These are phyloP conservation scores for Lordiphosa collinella DNA, from an alignment of 1,140 invertebrate genomes.

Conservation along the genomic window DNA sequence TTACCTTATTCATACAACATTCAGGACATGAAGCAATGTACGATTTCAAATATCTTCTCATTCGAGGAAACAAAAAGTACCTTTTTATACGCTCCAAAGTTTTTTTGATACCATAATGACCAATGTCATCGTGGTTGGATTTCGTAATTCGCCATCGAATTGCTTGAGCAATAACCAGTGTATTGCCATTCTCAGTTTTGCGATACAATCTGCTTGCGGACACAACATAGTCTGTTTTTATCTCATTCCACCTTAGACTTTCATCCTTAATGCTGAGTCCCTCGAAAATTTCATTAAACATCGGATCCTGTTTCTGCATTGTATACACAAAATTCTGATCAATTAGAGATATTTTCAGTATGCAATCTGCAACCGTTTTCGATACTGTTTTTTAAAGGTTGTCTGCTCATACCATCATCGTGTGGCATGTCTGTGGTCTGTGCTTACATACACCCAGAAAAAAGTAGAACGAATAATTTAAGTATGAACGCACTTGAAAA, in stretches of 20 bases:
- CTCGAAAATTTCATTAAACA: not conserved
- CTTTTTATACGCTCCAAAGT: no score
- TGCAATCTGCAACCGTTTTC: not conserved
- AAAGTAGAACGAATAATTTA: no score
- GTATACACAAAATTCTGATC: not conserved
- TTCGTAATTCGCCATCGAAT: no score
- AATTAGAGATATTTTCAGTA: not conserved
- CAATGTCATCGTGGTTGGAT: no score
- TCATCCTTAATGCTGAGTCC: not conserved
- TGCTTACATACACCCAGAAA: not conserved
- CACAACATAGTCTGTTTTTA: not conserved
- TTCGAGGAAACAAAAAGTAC: not conserved
- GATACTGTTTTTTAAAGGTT: not conserved
- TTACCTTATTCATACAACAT: not conserved
- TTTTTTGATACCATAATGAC: no score
- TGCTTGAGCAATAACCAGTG: no score
- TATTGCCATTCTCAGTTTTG: no score
- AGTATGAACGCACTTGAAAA: no score
- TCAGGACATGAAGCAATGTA: not conserved
- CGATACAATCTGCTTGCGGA: not conserved
- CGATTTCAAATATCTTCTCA: not conserved
- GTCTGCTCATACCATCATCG: not conserved
- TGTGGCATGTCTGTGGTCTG: not conserved
- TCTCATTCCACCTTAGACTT: not conserved
- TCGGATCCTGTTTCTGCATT: not conserved